A percentile compares a stretch with the other conserved stretches of the same genome.
phyloP scores from a whole-genome alignment of 2,888 invertebrate species.

The Cephus nigrinus region DNA sequence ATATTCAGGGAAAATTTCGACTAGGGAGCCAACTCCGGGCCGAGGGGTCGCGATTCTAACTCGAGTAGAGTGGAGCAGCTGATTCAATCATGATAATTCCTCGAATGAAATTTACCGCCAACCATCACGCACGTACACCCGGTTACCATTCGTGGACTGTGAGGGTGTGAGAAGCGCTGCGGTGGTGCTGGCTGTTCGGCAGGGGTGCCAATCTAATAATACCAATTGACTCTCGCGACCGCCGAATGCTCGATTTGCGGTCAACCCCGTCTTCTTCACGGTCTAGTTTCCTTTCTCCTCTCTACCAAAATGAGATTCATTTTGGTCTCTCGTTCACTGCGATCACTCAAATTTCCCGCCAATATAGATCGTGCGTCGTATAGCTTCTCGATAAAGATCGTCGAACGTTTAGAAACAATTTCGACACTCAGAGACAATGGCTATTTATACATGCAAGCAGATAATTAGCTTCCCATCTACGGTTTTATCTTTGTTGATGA shows the following conservation, averaged over 20 bases:
- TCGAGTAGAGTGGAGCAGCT: slow-evolving; percentile 47
- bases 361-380: not conserved
- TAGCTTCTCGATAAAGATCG: not conserved
- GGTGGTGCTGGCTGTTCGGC: slow-evolving; percentile 46
- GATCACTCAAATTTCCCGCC: not conserved
- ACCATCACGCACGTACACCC: slow-evolving; percentile 56
- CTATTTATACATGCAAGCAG: not conserved
- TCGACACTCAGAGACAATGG: not conserved
- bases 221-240: slow-evolving; percentile 61
- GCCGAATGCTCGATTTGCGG: slow-evolving; percentile 59
- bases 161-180: slow-evolving; percentile 19
- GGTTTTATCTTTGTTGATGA: not conserved
- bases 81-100: slow-evolving; percentile 67
- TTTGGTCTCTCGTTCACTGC: not conserved
- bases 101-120: slow-evolving; percentile 65
- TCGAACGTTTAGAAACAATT: not conserved
- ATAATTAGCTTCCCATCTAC: not conserved
- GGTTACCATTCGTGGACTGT: slow-evolving; percentile 21
- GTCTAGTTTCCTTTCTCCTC: not conserved
- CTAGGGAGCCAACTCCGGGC: slow-evolving; percentile 4
- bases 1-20: slow-evolving; percentile 34
- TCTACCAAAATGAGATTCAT: not conserved
- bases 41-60: slow-evolving; percentile 25
- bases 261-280: slow-evolving; percentile 7
- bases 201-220: slow-evolving; percentile 66